These are phyloP conservation scores for Sigmodon hispidus DNA, from an alignment of 2,113 vertebrate genomes.

Conservation along the genomic window DNA sequence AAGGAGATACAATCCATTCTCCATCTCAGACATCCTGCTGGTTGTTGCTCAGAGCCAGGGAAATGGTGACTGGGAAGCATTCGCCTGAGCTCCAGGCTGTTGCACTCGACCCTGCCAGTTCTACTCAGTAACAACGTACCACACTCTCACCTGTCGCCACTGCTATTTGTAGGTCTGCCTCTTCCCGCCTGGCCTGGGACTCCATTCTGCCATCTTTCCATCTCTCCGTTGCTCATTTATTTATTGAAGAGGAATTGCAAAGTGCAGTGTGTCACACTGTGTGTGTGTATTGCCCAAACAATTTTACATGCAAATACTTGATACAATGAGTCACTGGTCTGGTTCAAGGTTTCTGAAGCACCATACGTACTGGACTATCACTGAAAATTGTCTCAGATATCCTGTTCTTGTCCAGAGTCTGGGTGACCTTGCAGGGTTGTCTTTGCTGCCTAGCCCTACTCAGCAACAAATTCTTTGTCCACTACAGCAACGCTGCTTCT, in stretches of 20 bases:
- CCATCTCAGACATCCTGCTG: not conserved
- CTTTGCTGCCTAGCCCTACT: not conserved
- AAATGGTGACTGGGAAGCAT: not conserved
- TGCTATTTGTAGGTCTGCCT: not conserved
- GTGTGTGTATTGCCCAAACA: not conserved
- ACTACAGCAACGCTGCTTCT: not conserved
- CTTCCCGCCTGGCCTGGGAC: not conserved
- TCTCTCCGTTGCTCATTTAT: not conserved
- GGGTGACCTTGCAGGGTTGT: not conserved
- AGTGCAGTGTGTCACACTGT: not conserved
- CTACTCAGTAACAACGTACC: not conserved
- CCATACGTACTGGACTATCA: too few relatives aligned
- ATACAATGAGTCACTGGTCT: not conserved
- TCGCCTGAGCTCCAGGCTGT: not conserved
- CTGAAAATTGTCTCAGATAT: not conserved
- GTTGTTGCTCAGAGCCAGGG: not conserved
- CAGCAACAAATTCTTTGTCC: not conserved
- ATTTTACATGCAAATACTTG: not conserved
- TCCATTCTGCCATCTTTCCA: not conserved
- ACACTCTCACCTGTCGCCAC: not conserved
- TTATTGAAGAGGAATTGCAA: not conserved
- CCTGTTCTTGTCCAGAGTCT: not conserved
- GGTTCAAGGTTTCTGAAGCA: not conserved
- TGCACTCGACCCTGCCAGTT: not conserved
- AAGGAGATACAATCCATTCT: not conserved